Evolutionary conservation across 2,797 vertebrate species (phyloP).

Genomic region (Acanthurus tractus): DNA sequence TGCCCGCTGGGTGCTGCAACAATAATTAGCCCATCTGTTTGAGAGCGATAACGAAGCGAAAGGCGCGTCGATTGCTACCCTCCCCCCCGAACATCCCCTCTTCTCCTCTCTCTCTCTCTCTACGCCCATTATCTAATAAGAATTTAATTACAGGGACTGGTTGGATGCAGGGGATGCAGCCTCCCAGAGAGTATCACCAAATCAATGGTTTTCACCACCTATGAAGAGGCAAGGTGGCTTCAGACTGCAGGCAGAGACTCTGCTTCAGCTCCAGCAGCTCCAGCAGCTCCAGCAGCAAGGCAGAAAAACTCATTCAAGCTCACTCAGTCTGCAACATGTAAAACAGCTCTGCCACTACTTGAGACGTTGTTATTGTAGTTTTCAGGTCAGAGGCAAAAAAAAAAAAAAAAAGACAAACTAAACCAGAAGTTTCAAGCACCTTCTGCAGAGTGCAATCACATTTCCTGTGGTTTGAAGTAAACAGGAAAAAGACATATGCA

Average conservation of each 20-base stretch:
- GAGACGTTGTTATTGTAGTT: not conserved
- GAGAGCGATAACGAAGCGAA: constrained; percentile 65
- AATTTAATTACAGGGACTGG: constrained; percentile 73
- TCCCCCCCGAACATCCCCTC: not conserved
- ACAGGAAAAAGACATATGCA: constrained; percentile 31
- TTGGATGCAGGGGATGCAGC: constrained; percentile 32
- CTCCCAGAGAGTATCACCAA: constrained; percentile 51
- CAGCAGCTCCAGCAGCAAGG: not conserved
- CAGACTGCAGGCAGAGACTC: constrained; percentile 3
- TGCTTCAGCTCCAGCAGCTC: not conserved
- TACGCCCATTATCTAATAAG: constrained; percentile 75
- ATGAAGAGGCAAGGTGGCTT: constrained; percentile 15
- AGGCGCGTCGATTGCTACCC: constrained; percentile 33
- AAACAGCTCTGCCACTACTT: not conserved
- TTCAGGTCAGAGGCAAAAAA: not conserved
- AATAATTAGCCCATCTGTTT: constrained; percentile 80
- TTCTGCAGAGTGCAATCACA: not conserved
- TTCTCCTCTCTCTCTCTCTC: constrained; percentile 12
- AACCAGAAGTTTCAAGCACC: not conserved
- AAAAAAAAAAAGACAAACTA: not conserved
- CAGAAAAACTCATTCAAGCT: not conserved
- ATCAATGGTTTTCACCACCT: constrained; percentile 58
- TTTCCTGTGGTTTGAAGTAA: constrained; percentile 26
- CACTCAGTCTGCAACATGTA: not conserved
- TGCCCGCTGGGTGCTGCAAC: constrained; percentile 53